Evolutionary conservation across 2,888 invertebrate species (phyloP).

Genomic region (Philereme vetulata): DNA sequence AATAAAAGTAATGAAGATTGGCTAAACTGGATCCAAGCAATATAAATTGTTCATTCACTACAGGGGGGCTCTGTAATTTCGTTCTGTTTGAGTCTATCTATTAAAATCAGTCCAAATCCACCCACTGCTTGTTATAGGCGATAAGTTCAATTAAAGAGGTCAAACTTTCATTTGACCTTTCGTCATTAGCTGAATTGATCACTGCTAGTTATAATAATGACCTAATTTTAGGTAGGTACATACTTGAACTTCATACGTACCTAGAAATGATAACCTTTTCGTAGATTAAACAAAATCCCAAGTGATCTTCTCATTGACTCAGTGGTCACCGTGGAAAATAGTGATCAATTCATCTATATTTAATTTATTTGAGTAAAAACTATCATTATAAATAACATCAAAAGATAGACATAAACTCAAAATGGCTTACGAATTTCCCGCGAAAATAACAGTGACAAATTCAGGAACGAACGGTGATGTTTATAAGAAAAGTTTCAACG

Average conservation of each 20-base stretch:
- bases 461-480: slow-evolving; percentile 65
- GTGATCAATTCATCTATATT: slow-evolving; percentile 7
- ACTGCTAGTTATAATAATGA: slow-evolving; percentile 39
- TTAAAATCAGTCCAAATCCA: too few species aligned
- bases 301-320: slow-evolving; percentile 34
- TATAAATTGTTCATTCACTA: too few species aligned
- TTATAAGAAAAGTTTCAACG: slow-evolving; percentile 60
- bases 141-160: too few species aligned
- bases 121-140: too few species aligned
- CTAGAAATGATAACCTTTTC: slow-evolving; percentile 54
- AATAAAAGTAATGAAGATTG: too few species aligned
- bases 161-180: too few species aligned
- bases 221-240: slow-evolving; percentile 38
- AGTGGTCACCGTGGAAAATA: slow-evolving; percentile 41
- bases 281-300: slow-evolving; percentile 41
- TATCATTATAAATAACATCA: slow-evolving; percentile 27
- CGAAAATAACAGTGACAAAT: slow-evolving; percentile 60
- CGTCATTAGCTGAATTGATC: not conserved
- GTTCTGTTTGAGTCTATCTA: too few species aligned
- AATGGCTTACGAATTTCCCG: slow-evolving; percentile 65
- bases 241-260: slow-evolving; percentile 10
- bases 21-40: too few species aligned
- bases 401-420: slow-evolving; percentile 31
- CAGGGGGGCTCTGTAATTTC: too few species aligned
- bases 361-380: slow-evolving; percentile 15